Percentiles rank a stretch among this genome's conserved stretches.
Evolutionary conservation across 2,888 invertebrate species (phyloP).

Genomic region (Dicranocentrus wangi): DNA sequence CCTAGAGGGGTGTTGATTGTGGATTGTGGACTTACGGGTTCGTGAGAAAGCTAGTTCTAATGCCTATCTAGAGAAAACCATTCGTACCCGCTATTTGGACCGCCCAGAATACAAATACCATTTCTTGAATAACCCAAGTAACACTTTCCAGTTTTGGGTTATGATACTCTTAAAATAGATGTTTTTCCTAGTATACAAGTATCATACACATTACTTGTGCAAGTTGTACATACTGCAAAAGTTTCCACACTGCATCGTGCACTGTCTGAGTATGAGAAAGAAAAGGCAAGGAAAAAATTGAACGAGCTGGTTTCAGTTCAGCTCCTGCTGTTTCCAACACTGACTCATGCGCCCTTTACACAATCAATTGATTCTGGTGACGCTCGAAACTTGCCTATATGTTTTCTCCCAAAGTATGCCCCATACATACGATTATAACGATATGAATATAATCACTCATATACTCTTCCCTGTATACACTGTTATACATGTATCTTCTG

Average conservation of each 20-base stretch:
- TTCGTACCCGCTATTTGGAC: not conserved
- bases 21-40: too few relatives aligned
- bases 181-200: not conserved
- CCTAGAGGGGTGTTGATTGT: too few relatives aligned
- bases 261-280: not conserved
- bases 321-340: slow-evolving; percentile 60
- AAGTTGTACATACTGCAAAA: not conserved
- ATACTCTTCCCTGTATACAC: not conserved
- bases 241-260: not conserved
- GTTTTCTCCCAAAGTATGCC: slow-evolving; percentile 1
- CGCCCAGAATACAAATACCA: slow-evolving; percentile 5
- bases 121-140: not conserved
- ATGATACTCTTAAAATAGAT: not conserved
- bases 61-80: too few relatives aligned
- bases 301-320: slow-evolving; percentile 51
- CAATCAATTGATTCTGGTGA: slow-evolving; percentile 71
- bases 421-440: not conserved
- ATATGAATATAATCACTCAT: slow-evolving; percentile 49
- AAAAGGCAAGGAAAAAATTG: slow-evolving; percentile 36
- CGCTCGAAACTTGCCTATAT: slow-evolving; percentile 62
- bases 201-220: not conserved
- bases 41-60: too few relatives aligned
- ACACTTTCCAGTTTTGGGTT: not conserved
- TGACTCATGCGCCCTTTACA: slow-evolving; percentile 67
- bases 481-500: not conserved